These are phyloP conservation scores for Rhimphoctona megacephalus DNA, from an alignment of 2,888 invertebrate genomes.

Conservation along the genomic window DNA sequence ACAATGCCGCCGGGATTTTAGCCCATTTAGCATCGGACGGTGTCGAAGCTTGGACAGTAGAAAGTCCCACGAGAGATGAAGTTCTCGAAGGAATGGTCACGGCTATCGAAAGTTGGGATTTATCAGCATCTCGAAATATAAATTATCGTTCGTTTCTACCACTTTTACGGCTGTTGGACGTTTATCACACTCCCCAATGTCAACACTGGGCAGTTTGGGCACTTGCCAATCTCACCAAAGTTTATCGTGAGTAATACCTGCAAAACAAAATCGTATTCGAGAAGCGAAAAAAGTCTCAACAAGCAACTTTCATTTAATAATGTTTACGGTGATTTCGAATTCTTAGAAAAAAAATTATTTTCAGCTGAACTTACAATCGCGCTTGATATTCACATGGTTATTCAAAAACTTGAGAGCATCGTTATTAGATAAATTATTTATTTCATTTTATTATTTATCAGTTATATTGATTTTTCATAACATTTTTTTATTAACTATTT, in stretches of 20 bases:
- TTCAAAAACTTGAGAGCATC: neutral
- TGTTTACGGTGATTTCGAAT: neutral
- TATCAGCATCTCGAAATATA: constrained; percentile 95
- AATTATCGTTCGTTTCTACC: constrained; percentile 99
- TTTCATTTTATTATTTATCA: too few relatives aligned
- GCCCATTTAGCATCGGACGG: constrained; percentile 98
- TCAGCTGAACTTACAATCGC: neutral
- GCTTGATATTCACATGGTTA: too few relatives aligned
- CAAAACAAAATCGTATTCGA: constrained; percentile 4
- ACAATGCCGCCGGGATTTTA: constrained; percentile 97
- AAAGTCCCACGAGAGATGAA: constrained; percentile 89
- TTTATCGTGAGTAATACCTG: constrained; percentile 91
- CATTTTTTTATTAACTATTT: neutral
- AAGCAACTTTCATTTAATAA: neutral
- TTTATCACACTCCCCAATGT: constrained; percentile 95
- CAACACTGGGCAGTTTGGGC: constrained; percentile 99
- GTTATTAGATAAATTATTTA: too few relatives aligned
- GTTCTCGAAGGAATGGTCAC: constrained; percentile 91
- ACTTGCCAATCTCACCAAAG: constrained; percentile 96
- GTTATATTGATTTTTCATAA: too few relatives aligned
- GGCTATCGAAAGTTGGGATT: constrained; percentile 95
- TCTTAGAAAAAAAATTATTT: neutral
- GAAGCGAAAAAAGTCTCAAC: neutral
- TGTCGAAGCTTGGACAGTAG: constrained; percentile 92
- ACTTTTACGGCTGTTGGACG: constrained; percentile 93